phyloP scores from a whole-genome alignment of 2,888 invertebrate genomes.

The Lasioglossum vierecki region DNA sequence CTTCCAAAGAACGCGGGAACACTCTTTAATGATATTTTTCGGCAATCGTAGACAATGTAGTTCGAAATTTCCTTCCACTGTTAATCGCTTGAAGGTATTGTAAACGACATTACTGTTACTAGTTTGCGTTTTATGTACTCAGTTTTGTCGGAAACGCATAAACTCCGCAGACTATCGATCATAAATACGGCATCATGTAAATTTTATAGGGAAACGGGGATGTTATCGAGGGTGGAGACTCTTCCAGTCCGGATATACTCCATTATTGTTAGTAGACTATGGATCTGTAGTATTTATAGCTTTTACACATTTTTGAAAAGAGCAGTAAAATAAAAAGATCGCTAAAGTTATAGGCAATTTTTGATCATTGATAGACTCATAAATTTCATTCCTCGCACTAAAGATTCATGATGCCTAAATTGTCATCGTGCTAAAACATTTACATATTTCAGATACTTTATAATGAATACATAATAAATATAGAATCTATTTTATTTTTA shows the following conservation, averaged over 20 bases:
- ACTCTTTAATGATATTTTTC: background rate
- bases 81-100: background rate
- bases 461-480: background rate
- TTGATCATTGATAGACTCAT: background rate
- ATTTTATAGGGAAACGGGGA: background rate
- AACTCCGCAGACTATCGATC: background rate
- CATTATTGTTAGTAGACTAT: background rate
- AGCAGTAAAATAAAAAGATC: background rate
- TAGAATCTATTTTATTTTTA: background rate
- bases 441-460: background rate
- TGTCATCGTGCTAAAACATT: background rate
- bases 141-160: background rate
- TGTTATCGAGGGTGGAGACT: background rate
- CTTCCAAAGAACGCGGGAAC: background rate
- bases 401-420: background rate
- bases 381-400: background rate
- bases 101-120: background rate
- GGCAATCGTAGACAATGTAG: background rate
- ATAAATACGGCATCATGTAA: background rate
- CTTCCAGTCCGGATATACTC: background rate
- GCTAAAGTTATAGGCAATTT: too few species aligned
- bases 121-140: background rate
- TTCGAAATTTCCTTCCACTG: background rate
- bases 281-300: background rate
- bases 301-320: background rate